Percentiles rank a stretch among this genome's conserved stretches.
phyloP scores from a whole-genome alignment of 2,888 invertebrate genomes.

The Clistopyga incitator region DNA sequence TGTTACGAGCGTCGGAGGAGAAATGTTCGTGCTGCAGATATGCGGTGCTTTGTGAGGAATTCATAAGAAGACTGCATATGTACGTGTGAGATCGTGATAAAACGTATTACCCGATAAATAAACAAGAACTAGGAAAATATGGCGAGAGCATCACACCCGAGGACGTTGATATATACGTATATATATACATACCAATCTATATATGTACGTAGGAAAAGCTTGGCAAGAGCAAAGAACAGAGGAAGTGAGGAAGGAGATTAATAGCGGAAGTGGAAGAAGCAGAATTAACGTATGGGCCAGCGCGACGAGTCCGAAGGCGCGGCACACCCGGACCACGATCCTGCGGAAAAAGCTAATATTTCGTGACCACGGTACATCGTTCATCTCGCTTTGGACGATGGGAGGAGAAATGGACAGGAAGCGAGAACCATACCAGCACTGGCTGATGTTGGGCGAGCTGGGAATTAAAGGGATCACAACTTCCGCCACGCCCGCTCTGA shows the following conservation, averaged over 20 bases:
- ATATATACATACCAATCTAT: not conserved
- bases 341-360: constrained; percentile 23
- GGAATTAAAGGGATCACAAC: constrained; percentile 14
- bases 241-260: not conserved
- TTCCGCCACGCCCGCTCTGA: constrained; percentile 3
- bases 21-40: constrained; percentile 18
- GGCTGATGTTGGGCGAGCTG: constrained; percentile 15
- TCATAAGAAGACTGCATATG: not conserved
- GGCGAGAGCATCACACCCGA: not conserved
- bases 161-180: not conserved
- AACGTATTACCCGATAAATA: constrained; percentile 10
- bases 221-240: not conserved
- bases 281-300: constrained; percentile 23
- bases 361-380: constrained; percentile 21
- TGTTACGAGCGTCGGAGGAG: not conserved
- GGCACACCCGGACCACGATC: constrained; percentile 8
- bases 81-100: constrained; percentile 14
- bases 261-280: constrained; percentile 7
- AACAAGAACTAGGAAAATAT: constrained; percentile 21
- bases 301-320: not conserved
- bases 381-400: constrained; percentile 3
- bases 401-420: not conserved
- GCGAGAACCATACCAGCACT: constrained; percentile 1
- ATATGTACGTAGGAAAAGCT: not conserved
- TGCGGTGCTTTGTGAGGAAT: not conserved